Conservation (phyloP, 2,797 vertebrate species). For the Hydrolagus colliei region DNA sequence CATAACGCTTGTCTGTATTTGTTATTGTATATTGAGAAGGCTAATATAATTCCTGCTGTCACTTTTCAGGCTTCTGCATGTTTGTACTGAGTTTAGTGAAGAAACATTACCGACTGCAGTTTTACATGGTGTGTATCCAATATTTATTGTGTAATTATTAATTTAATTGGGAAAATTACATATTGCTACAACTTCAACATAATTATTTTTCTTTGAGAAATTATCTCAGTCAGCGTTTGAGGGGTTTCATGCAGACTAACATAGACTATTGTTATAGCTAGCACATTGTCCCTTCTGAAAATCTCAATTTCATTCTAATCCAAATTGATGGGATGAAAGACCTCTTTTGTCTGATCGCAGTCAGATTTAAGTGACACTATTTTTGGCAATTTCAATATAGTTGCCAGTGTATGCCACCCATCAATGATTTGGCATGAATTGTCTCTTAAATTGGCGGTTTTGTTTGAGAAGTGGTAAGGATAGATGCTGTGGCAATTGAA, state of each 20-base stretch:
- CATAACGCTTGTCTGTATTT: background rate
- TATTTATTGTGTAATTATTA: slow-evolving; percentile 18
- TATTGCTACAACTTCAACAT: background rate
- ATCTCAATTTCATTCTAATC: too few species aligned
- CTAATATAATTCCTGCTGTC: slow-evolving; percentile 26
- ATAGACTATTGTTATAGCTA: too few species aligned
- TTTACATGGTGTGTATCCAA: slow-evolving; percentile 94
- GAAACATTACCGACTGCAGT: slow-evolving; percentile 98
- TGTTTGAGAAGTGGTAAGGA: background rate
- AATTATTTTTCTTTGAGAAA: background rate
- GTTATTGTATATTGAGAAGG: background rate
- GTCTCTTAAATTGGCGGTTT: background rate
- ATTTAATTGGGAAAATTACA: background rate
- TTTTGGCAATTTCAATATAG: background rate
- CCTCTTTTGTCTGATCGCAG: background rate
- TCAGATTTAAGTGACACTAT: background rate
- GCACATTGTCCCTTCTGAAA: too few species aligned
- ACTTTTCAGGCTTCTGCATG: slow-evolving; percentile 96
- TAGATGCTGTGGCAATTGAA: background rate
- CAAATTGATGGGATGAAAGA: too few species aligned
- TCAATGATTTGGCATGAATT: background rate
- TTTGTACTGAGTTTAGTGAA: slow-evolving; percentile 99
- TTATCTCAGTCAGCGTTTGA: too few species aligned
- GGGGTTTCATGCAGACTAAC: too few species aligned
- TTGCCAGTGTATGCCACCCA: too few species aligned